Conservation (phyloP, 2,797 vertebrate species). For the Paramormyrops hopkinsi region DNA sequence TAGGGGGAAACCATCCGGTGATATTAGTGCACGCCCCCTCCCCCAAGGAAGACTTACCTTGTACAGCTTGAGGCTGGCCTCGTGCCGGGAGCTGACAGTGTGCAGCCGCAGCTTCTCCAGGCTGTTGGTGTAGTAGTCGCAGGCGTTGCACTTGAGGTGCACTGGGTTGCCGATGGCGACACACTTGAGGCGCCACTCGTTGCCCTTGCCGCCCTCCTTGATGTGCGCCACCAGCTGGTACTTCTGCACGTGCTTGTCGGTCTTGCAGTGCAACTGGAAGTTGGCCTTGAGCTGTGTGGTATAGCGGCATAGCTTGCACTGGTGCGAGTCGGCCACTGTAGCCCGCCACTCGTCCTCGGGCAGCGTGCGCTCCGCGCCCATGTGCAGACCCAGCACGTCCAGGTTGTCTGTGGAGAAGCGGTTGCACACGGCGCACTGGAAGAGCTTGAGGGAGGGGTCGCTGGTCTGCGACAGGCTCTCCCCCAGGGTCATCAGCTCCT, state of each 20-base stretch:
- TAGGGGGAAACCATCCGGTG: background rate
- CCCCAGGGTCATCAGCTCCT: conserved; percentile 81
- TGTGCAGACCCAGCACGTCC: conserved; percentile 86
- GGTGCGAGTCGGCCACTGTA: conserved; percentile 87
- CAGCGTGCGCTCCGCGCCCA: conserved; percentile 80
- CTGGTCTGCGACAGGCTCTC: conserved; percentile 85
- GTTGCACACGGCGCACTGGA: conserved; percentile 94
- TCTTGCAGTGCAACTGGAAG: conserved; percentile 99
- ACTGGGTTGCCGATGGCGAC: conserved; percentile 98
- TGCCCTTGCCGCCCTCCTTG: conserved; percentile 97
- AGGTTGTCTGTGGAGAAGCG: conserved; percentile 89
- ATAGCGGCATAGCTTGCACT: conserved; percentile 99
- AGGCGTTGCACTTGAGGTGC: conserved; percentile 98
- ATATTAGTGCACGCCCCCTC: background rate
- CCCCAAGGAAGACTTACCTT: conserved; percentile 65
- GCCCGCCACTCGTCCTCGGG: conserved; percentile 94
- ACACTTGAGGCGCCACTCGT: conserved; percentile 99
- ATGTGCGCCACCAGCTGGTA: conserved; percentile 99
- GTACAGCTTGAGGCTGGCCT: conserved; percentile 88
- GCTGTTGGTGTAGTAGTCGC: conserved; percentile 93
- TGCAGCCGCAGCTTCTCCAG: conserved; percentile 92
- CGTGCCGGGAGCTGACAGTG: conserved; percentile 83
- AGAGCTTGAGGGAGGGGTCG: conserved; percentile 82
- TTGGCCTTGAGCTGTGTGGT: conserved; percentile 99
- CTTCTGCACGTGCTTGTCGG: conserved; percentile 99